Evolutionary conservation across 2,797 vertebrate species (phyloP).

Genomic region (Hybognathus amarus): DNA sequence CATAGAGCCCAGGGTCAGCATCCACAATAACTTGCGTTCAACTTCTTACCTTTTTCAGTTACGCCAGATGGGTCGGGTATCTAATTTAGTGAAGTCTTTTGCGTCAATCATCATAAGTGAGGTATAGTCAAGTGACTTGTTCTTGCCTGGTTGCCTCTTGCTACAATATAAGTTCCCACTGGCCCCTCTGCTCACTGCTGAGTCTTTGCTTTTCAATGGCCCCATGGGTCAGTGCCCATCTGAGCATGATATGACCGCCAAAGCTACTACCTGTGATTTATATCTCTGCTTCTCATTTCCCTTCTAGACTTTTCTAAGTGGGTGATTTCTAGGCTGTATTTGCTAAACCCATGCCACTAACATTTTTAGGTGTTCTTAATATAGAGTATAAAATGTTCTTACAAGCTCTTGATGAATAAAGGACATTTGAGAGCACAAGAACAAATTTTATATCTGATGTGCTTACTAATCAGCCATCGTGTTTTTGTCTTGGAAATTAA

Average conservation of each 20-base stretch:
- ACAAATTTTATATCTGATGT: not conserved
- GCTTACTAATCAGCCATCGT: not conserved
- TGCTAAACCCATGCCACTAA: not conserved
- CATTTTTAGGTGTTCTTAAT: not conserved
- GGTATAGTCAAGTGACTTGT: constrained; percentile 32
- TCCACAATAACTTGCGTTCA: not conserved
- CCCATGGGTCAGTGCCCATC: constrained; percentile 53
- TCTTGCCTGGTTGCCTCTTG: constrained; percentile 33
- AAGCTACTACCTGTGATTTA: constrained; percentile 55
- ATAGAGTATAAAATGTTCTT: no score
- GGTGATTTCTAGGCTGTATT: constrained; percentile 19
- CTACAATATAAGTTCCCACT: constrained; percentile 41
- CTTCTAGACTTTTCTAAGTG: constrained; percentile 18
- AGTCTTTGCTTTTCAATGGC: constrained; percentile 52
- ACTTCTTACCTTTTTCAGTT: constrained; percentile 27
- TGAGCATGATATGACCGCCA: constrained; percentile 50
- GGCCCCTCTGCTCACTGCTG: constrained; percentile 35
- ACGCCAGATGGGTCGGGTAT: constrained; percentile 15
- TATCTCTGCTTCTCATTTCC: constrained; percentile 36
- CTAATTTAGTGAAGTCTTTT: constrained; percentile 34
- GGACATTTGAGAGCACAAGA: not conserved
- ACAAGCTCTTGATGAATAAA: not conserved
- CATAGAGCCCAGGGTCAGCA: not conserved
- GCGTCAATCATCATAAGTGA: constrained; percentile 24
- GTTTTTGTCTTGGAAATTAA: constrained; percentile 8